These are phyloP conservation scores for Agrochola macilenta DNA, from an alignment of 2,888 invertebrate genomes.

Conservation along the genomic window DNA sequence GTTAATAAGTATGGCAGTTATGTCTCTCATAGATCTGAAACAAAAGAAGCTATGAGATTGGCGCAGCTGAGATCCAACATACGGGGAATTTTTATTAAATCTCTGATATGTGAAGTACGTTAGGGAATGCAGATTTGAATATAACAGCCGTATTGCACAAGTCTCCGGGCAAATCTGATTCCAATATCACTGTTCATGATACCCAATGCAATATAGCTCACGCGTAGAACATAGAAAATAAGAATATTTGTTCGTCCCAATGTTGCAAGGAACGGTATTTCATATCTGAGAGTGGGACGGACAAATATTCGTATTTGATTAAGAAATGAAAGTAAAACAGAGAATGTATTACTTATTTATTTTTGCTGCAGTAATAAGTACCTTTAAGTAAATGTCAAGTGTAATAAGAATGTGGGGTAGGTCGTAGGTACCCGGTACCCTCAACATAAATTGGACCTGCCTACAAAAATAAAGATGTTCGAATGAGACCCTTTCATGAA, in stretches of 20 bases:
- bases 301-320: constrained; percentile 48
- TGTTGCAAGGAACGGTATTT: constrained; percentile 36
- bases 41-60: constrained; percentile 70
- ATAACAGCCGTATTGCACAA: constrained; percentile 73
- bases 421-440: not conserved
- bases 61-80: constrained; percentile 74
- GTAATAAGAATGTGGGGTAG: constrained; percentile 1
- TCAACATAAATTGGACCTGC: not conserved
- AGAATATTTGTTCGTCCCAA: constrained; percentile 53
- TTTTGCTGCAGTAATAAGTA: constrained; percentile 10
- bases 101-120: constrained; percentile 81
- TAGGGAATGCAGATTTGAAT: constrained; percentile 82
- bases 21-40: constrained; percentile 61
- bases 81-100: constrained; percentile 84
- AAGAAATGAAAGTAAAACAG: constrained; percentile 46
- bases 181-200: constrained; percentile 77
- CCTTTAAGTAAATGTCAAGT: constrained; percentile 23
- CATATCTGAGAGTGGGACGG: constrained; percentile 33
- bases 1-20: constrained; percentile 48
- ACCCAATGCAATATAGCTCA: constrained; percentile 72
- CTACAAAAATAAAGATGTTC: not conserved
- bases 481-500: no score
- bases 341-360: constrained; percentile 21
- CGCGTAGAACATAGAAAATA: constrained; percentile 58
- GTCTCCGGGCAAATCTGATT: constrained; percentile 68